Conservation (phyloP, 2,888 invertebrate genomes). For the Leucophora obtusa region DNA sequence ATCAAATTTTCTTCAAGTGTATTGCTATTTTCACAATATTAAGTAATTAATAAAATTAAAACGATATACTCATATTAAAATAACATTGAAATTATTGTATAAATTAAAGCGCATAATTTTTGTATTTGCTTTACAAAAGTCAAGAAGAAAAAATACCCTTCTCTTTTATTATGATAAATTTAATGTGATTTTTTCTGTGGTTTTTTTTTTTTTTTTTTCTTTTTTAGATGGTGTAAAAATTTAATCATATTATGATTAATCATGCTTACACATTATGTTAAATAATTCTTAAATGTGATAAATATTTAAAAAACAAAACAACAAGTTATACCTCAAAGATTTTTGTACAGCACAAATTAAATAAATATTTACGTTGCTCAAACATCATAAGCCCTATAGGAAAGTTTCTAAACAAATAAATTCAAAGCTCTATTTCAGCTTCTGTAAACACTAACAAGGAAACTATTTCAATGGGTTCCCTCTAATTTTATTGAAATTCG, state of each 20-base stretch:
- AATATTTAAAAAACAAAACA: slow-evolving; percentile 16
- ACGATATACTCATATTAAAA: too few relatives aligned
- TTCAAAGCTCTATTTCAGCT: too few relatives aligned
- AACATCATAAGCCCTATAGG: too few relatives aligned
- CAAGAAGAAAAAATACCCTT: slow-evolving; percentile 29
- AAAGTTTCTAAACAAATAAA: too few relatives aligned
- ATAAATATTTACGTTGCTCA: not conserved
- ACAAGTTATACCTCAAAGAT: not conserved
- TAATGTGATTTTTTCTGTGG: slow-evolving; percentile 24
- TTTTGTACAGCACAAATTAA: not conserved
- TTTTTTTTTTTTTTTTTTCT: slow-evolving; percentile 6
- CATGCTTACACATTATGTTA: slow-evolving; percentile 40
- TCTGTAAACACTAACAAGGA: too few relatives aligned
- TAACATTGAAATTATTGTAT: too few relatives aligned
- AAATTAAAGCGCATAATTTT: not conserved
- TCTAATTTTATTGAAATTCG: too few relatives aligned
- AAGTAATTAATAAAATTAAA: too few relatives aligned
- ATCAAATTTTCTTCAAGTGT: too few relatives aligned
- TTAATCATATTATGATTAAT: slow-evolving; percentile 36
- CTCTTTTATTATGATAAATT: slow-evolving; percentile 34
- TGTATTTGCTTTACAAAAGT: not conserved
- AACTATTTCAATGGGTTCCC: too few relatives aligned
- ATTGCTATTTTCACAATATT: too few relatives aligned
- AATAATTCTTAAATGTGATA: slow-evolving; percentile 46
- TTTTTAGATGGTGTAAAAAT: slow-evolving; percentile 31